A percentile compares a stretch with the other conserved stretches of the same genome.
phyloP scores from a whole-genome alignment of 1,140 invertebrate species.

The Eciton burchellii region DNA sequence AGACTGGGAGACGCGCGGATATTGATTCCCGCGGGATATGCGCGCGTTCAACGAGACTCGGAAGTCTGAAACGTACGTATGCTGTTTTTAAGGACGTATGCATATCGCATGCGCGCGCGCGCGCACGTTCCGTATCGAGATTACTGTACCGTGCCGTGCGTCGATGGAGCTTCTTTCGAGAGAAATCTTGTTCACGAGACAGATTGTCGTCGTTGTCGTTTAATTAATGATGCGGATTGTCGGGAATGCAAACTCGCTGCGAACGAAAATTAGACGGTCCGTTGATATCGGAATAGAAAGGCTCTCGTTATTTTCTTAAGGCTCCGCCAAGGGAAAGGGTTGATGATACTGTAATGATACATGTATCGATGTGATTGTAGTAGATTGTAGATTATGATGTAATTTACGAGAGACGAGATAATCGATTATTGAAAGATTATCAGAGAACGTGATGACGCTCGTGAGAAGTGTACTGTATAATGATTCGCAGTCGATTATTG shows the following conservation, averaged over 20 bases:
- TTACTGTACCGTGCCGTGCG: too few relatives aligned
- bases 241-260: too few relatives aligned
- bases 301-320: too few relatives aligned
- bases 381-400: not conserved
- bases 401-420: not conserved
- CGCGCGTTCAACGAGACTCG: constrained; percentile 80
- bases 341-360: not conserved
- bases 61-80: constrained; percentile 75
- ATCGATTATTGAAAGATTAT: not conserved
- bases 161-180: too few relatives aligned
- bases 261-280: too few relatives aligned
- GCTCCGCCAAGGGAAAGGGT: not conserved
- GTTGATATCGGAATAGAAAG: not conserved
- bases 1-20: constrained; percentile 80
- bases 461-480: not conserved
- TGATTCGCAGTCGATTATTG: not conserved
- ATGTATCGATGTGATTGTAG: not conserved
- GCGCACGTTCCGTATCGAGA: not conserved
- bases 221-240: too few relatives aligned
- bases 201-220: too few relatives aligned
- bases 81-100: constrained; percentile 67
- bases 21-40: constrained; percentile 85
- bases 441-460: not conserved
- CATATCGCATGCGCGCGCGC: constrained; percentile 12
- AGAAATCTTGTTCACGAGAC: too few relatives aligned